Base-by-base conservation (phyloP, 2,797 vertebrate genomes). In the Microctenopoma lineatum region DNA sequence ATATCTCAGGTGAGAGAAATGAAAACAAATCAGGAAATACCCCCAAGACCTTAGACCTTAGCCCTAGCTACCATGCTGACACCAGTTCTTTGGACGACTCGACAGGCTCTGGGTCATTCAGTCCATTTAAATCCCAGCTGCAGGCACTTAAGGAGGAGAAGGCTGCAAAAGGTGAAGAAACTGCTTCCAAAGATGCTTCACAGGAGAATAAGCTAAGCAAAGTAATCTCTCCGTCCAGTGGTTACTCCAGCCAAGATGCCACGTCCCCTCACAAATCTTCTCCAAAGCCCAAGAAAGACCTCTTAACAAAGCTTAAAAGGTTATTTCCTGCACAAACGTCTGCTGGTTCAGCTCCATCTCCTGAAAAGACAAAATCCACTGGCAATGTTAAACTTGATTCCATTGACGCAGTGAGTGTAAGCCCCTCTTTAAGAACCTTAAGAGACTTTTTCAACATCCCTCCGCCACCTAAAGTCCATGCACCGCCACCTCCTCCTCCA, bases 401-500 rank as follows among this genome's bases (percentile, higher is more conserved):
- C 11, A 56, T 69, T 2, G 39, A 79, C 26, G 53, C 46, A 4
- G 41, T 46, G 7, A 59, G 16, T 15, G 59, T 59, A 51, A 87
- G 76, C 42, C 77, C 89, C 38, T 90, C 90, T 18, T 87, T 90
- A 10, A 87, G 77, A 65, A 64, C 91, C 41, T 72, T 95, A 78
- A 88, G 83, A 67, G n/a, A 95, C 81, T 78, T 94, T 26, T 95
- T 96, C 68, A 82, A 95, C 67, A 97, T 98, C 73, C 98, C 98
- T 0, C 95, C 96, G 0, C 96, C 94, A 41, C 98, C 98, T 45
- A 96, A 94, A 80, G 93, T 98, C 25, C 92, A 94, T 0, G 97
- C 98, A 41, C 97, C 98, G 25, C 95, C 95, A 2, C 93, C 95
- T 0, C 97, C 96, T 15, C 97, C 96, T 57, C 96, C 91, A 36